Base-by-base conservation (phyloP, 2,113 vertebrate species). In the Pollachius pollachius region DNA sequence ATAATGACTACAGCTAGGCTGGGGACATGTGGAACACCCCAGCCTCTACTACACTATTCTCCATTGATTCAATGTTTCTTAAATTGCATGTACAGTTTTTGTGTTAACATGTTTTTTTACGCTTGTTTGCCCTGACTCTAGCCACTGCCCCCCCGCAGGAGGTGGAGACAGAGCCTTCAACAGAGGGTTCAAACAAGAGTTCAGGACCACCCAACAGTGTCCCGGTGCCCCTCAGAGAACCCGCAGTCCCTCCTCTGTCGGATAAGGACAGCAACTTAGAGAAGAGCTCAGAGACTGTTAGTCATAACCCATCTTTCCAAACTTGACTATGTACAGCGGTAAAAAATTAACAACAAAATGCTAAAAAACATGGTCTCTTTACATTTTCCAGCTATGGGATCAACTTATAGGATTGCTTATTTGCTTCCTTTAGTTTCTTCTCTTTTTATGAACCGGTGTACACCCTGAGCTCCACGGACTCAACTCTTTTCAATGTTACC, bases 101-200 rank as follows among this genome's bases (percentile, higher is more conserved):
- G 30, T 34, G 30, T 21, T 21, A 1, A 25, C 12, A 15, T 13
- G 12, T 61, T 61, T 23, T 21, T 19, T 11, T 15, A 25, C 5
- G 9, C 19, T 21, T 61, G 8, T 61, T 23, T 61, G 7, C 19
- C 41, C 30, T 7, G 84, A 81, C 57, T 80, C 19, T 87, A 98
- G 97, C 97, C 57, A 95, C 97, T 0, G 96, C 96, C 0, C 95
- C 96, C 4, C 97, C 97, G 89, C 97, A 95, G 84, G 97, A 99
- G 83, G 80, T 94, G 0, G 97, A 98, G 72, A 73, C 93, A 0
- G 96, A 97, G 82, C 92, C 92, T 12, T 91, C 84, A 68, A 77
- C 92, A 25, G 96, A 98, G 67, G 87, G 86, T 65, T 88, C 92
- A 79, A 94, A 85, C 79, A 99, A 97, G 90, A 78, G 89, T 3